Evolutionary conservation across 2,797 vertebrate genomes (phyloP).

Genomic region (Pipistrellus kuhlii): DNA sequence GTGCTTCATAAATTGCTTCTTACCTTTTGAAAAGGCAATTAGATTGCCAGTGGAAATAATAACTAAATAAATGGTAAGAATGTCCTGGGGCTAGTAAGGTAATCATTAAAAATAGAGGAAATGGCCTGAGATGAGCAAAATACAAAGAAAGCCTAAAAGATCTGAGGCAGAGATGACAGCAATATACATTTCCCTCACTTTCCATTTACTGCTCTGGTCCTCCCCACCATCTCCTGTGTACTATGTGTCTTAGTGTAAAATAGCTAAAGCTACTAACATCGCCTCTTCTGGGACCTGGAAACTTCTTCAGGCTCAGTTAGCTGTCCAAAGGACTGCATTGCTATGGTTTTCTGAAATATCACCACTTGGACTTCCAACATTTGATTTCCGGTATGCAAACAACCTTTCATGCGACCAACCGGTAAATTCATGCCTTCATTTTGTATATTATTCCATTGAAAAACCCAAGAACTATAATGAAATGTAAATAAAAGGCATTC

Average conservation of each 20-base stretch:
- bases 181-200: neutral
- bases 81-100: neutral
- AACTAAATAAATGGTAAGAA: neutral
- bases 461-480: neutral
- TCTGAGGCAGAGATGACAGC: neutral
- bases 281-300: neutral
- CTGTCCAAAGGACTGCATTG: neutral
- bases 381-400: slow-evolving; percentile 5
- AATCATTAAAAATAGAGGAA: neutral
- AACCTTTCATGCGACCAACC: neutral
- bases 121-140: neutral
- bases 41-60: slow-evolving; percentile 13
- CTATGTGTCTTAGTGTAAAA: neutral
- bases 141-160: neutral
- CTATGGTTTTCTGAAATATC: neutral
- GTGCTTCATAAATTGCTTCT: neutral
- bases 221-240: accelerated
- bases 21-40: slow-evolving; percentile 54
- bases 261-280: neutral
- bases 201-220: accelerated
- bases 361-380: neutral
- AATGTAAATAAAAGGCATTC: neutral
- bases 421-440: neutral
- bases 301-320: neutral
- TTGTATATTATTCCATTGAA: neutral